Percentiles rank a stretch among this genome's conserved stretches.
phyloP scores from a whole-genome alignment of 2,888 invertebrate genomes.

The Drosophila bunnanda region DNA sequence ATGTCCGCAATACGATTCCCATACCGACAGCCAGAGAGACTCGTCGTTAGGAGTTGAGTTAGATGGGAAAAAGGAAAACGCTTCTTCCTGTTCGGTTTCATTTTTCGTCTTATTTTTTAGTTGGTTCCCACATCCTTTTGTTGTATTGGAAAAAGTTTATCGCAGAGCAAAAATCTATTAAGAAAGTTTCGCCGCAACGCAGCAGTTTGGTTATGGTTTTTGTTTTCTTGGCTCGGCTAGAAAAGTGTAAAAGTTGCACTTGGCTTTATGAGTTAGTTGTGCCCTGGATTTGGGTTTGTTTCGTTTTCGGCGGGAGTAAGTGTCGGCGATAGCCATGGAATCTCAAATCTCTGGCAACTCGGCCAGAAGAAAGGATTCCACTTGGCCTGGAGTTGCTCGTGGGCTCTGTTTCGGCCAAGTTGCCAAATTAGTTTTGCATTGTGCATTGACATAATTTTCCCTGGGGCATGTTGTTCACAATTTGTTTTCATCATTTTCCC shows the following conservation, averaged over 20 bases:
- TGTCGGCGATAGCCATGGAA: conserved; percentile 57
- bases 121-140: conserved; percentile 15
- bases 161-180: conserved; percentile 73
- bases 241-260: conserved; percentile 64
- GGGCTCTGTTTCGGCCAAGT: conserved; percentile 42
- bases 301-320: conserved; percentile 44
- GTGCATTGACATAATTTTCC: conserved; percentile 57
- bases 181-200: conserved; percentile 74
- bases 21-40: conserved; percentile 20
- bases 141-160: conserved; percentile 65
- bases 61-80: conserved; percentile 14
- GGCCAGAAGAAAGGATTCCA: conserved; percentile 36
- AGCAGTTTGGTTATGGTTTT: conserved; percentile 67
- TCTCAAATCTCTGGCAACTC: conserved; percentile 24
- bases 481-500: conserved; percentile 42
- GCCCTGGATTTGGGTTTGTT: conserved; percentile 20
- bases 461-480: conserved; percentile 34
- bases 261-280: conserved; percentile 62
- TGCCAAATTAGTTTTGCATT: conserved; percentile 51
- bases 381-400: conserved; percentile 18
- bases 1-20: conserved; percentile 55
- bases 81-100: conserved; percentile 28
- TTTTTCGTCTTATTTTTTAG: conserved; percentile 13
- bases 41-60: conserved; percentile 27
- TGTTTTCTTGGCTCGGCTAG: conserved; percentile 51